Evolutionary conservation across 2,888 invertebrate species (phyloP).

Genomic region (Ennomos quercinarius): DNA sequence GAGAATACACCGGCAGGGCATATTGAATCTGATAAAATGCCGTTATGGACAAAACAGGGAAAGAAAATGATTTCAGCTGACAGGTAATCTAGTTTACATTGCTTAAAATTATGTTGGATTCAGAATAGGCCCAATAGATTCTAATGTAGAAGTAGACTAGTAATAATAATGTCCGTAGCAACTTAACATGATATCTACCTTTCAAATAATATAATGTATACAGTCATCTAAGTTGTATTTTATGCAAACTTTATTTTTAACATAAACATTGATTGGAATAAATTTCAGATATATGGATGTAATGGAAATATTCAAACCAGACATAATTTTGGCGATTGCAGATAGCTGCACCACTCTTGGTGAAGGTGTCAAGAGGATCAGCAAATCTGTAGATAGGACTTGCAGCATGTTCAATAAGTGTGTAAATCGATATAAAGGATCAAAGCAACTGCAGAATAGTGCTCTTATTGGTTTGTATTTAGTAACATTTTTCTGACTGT

Average conservation of each 20-base stretch:
- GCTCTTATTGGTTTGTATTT: conserved; percentile 74
- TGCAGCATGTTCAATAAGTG: conserved; percentile 88
- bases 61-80: conserved; percentile 88
- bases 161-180: no score
- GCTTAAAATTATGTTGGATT: no score
- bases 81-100: conserved; percentile 62
- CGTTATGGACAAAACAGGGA: conserved; percentile 92
- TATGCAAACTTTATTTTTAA: conserved; percentile 1
- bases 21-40: conserved; percentile 89
- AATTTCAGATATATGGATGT: conserved; percentile 89
- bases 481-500: no score
- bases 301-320: conserved; percentile 91
- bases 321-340: conserved; percentile 92
- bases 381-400: conserved; percentile 90
- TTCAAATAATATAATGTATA: no score
- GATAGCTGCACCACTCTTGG: conserved; percentile 90
- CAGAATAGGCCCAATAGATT: no score
- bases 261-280: conserved; percentile 7
- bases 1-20: conserved; percentile 88
- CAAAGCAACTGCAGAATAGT: conserved; percentile 72
- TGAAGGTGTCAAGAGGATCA: conserved; percentile 89
- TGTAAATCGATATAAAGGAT: conserved; percentile 86
- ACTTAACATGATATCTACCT: no score
- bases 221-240: no score
- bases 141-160: no score